Evolutionary conservation across 2,888 invertebrate genomes (phyloP), one percentile per base, ranked within the genome.

Genomic region (Catocala sponsa): DNA sequence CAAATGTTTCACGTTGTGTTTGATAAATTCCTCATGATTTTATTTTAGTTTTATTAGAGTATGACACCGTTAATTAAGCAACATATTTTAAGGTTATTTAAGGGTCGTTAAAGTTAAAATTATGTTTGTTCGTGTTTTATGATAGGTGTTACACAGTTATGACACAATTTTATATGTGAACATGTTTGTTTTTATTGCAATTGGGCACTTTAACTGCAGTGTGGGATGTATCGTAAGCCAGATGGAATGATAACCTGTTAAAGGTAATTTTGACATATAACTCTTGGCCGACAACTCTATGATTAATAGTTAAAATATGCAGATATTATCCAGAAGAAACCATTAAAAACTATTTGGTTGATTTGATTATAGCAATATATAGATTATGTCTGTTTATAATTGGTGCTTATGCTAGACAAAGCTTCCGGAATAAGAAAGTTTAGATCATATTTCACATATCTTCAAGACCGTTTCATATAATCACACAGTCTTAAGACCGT

Each of bases 1-100:
- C 77, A 83, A 83, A 83, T 80, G 76, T 83, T 83, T 68, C 71
- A 76, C 62, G 63, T 76, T 65, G 64, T 63, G 70, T 78, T 71
- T 75, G 70, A 72, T 79, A 82, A 77, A 79, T 80, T 74, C 76
- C 73, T 78, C 70, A 66, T 77, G 79, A 74, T 78, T 75, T 74
- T 73, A 71, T 80, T 78, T 80, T 72, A 68, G 59, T 76, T 78
- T 74, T 80, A 76, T 75, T 78, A 64, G 61, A 66, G 66, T 68
- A 74, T 78, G 78, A 78, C 76, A 74, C 74, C 56, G 70, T 76
- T 78, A 78, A 78, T 78, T 74, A 78, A 72, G 76, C 64, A 76
- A 78, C 76, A 74, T 78, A 78, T 78, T 78, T 75, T 72, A 64
- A 61, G 54, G 60, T 70, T 64, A 72, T 74, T 70, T 77, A 72